These are phyloP conservation scores for Chiloscyllium punctatum DNA, from an alignment of 2,797 vertebrate species.

Conservation along the genomic window DNA sequence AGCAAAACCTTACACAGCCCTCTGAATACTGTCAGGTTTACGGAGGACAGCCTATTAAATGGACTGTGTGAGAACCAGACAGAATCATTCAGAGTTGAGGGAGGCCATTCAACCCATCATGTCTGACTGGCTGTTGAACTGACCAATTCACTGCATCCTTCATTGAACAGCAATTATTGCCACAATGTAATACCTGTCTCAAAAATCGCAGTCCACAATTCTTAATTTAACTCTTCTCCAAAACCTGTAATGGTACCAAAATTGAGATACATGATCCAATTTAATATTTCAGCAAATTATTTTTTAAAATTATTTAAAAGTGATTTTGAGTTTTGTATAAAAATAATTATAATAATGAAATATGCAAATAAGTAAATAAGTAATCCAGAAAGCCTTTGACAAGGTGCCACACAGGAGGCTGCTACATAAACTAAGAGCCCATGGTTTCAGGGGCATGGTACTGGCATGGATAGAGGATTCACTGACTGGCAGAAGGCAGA, in stretches of 20 bases:
- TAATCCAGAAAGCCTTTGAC: neutral
- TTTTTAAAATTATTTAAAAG: neutral
- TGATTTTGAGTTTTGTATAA: neutral
- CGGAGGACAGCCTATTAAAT: neutral
- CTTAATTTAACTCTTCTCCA: neutral
- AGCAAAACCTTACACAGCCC: neutral
- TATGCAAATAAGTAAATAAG: neutral
- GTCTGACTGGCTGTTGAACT: neutral
- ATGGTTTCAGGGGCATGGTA: too few species aligned
- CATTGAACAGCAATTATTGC: neutral
- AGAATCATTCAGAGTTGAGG: neutral
- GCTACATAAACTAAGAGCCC: too few species aligned
- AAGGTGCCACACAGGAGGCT: too few species aligned
- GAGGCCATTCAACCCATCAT: neutral
- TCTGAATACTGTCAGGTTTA: neutral
- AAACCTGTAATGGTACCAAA: neutral
- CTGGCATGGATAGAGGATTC: too few species aligned
- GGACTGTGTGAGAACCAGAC: neutral
- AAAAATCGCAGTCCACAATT: neutral
- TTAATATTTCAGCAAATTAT: neutral
- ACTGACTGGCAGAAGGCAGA: too few species aligned
- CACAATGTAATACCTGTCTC: neutral
- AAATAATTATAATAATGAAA: neutral
- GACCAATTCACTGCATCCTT: neutral
- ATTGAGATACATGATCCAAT: neutral